phyloP scores from a whole-genome alignment of 2,113 vertebrate species.

The Setophaga coronata region DNA sequence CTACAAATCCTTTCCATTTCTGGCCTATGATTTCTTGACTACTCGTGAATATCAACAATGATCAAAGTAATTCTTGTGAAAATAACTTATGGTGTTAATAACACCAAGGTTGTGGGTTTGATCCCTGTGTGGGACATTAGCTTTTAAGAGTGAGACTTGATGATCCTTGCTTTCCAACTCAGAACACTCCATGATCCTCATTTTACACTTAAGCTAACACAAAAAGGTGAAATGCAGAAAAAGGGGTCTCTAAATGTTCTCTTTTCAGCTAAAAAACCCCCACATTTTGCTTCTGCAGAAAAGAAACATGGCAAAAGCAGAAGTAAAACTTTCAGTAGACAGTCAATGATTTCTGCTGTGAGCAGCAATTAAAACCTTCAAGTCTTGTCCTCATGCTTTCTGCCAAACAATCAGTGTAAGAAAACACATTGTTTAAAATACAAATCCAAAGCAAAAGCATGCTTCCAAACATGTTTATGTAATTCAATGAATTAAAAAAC shows the following conservation, averaged over 20 bases:
- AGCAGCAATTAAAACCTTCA: not conserved
- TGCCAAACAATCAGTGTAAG: not conserved
- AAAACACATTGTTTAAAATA: not conserved
- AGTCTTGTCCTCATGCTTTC: not conserved
- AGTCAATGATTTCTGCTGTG: not conserved
- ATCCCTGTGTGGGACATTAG: not conserved
- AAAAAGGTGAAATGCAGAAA: not conserved
- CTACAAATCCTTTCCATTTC: not conserved
- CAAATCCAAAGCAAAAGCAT: not conserved
- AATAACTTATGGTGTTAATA: not conserved
- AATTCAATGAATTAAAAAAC: not conserved
- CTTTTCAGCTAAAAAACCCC: not conserved
- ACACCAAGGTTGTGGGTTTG: accelerated
- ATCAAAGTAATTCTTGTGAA: not conserved
- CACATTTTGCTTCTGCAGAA: not conserved
- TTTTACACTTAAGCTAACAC: not conserved
- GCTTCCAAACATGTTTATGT: not conserved
- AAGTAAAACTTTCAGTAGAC: not conserved
- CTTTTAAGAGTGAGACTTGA: not conserved
- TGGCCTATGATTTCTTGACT: not conserved
- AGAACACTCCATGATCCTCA: not conserved
- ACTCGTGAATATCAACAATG: accelerated
- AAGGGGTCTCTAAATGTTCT: not conserved
- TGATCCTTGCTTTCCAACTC: not conserved
- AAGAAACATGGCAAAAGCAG: not conserved